Percentiles rank a stretch among this genome's conserved stretches.
phyloP scores from a whole-genome alignment of 2,113 vertebrate genomes.

The Coryphaenoides rupestris region DNA sequence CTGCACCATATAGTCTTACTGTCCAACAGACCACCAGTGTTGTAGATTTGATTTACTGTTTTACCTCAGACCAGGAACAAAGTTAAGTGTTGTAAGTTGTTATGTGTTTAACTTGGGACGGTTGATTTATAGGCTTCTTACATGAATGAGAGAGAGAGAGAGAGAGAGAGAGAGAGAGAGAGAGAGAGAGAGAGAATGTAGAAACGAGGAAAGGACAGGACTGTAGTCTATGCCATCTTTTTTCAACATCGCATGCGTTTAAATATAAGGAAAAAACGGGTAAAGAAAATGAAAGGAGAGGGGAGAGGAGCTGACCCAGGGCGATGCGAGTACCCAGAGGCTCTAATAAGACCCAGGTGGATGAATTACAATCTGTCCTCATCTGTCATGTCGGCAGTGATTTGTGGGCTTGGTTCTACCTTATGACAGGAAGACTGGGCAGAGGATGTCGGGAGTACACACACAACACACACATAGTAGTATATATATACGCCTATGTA shows the following conservation, averaged over 20 bases:
- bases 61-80: too few relatives aligned
- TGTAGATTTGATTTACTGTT: too few relatives aligned
- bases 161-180: neutral
- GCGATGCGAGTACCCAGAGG: slow-evolving; percentile 29
- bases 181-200: slow-evolving; percentile 5
- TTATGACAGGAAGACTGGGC: slow-evolving; percentile 30
- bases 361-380: slow-evolving; percentile 38
- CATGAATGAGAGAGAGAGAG: neutral
- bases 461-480: slow-evolving; percentile 21
- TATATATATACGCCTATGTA: slow-evolving; percentile 16
- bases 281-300: slow-evolving; percentile 24
- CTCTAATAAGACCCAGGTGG: slow-evolving; percentile 54
- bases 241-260: slow-evolving; percentile 14
- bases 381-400: slow-evolving; percentile 53
- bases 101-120: too few relatives aligned
- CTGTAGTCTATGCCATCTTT: too few relatives aligned
- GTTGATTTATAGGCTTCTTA: neutral
- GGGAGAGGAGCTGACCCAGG: neutral
- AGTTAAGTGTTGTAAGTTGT: too few relatives aligned
- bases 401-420: slow-evolving; percentile 41
- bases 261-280: neutral
- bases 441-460: slow-evolving; percentile 10
- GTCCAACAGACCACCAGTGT: too few relatives aligned
- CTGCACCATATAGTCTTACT: too few relatives aligned
- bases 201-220: too few relatives aligned